Evolutionary conservation across 2,113 vertebrate genomes (phyloP), one percentile per base, ranked within the genome.

Genomic region (Nothoprocta pentlandii): DNA sequence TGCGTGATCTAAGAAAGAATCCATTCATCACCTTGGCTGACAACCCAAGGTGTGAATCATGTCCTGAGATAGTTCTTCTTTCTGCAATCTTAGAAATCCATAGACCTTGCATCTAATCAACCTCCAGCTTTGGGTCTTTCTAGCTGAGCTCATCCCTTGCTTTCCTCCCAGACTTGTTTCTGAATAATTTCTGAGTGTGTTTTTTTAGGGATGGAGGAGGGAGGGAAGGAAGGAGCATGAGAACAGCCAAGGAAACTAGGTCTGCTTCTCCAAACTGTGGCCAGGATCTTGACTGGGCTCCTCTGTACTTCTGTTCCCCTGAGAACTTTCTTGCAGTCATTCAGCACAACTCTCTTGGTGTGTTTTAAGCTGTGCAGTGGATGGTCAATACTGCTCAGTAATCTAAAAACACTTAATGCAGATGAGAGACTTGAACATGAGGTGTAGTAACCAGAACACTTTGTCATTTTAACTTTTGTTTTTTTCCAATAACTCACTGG

Each of bases 1-100:
- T 92, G 21, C 70, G 75, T 80, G 82, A 78, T 88, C 84, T 93
- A 80, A 85, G 36, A 85, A 74, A 86, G 67, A 56, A 62, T 25
- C 51, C 36, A 2, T 17, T 12, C 51, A 71, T 62, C 64, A 54
- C 32, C 14, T 53, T 92, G 80, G 54, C 36, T 95, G 64, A 85
- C 80, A 94, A 78, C 68, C 36, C 36, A 39, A 88, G 85, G 76
- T 90, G 46, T 66, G 76, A 91, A 69, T 53, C 54, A 90, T 54
- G 53, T 87, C 44, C 56, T 77, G 68, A n/a, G 74, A 47, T 34
- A 44, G 32, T 87, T 62, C 54, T 0, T 10, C 44, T 77, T 66
- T 88, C 82, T 69, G 28, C 36, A 30, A 44, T 41, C 46, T 68
- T 83, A 78, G 63, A 70, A 82, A 85, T 80, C 68, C 54, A 39